Conservation (phyloP, 2,888 invertebrate species). For the Tillus elongatus region DNA sequence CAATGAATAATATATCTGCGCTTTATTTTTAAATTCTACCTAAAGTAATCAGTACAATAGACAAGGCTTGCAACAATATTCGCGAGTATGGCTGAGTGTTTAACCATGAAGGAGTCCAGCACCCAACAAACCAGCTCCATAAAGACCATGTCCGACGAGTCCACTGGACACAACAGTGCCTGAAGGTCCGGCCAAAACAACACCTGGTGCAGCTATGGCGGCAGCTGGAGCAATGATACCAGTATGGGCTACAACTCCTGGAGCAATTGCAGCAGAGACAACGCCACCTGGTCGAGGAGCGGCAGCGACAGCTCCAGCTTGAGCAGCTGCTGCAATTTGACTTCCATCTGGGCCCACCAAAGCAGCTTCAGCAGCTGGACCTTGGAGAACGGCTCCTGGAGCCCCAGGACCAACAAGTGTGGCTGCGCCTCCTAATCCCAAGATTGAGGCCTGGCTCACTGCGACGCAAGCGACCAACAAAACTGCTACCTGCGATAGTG, state of each 20-base stretch:
- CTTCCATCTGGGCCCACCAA: constrained; percentile 38
- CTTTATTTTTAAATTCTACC: too few relatives aligned
- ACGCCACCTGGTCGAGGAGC: constrained; percentile 34
- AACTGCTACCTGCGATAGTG: too few relatives aligned
- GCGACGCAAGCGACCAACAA: constrained; percentile 26
- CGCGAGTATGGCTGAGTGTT: too few relatives aligned
- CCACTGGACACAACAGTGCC: constrained; percentile 1
- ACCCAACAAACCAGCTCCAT: not conserved
- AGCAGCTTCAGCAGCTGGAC: constrained; percentile 30
- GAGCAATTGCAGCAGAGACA: constrained; percentile 31
- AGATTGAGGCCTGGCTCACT: constrained; percentile 28
- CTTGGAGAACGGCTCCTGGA: constrained; percentile 31
- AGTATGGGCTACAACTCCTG: constrained; percentile 26
- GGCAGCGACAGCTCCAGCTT: constrained; percentile 39
- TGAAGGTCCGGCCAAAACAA: constrained; percentile 1
- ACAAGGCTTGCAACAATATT: too few relatives aligned
- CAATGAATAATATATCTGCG: too few relatives aligned
- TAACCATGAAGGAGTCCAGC: not conserved
- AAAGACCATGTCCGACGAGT: not conserved
- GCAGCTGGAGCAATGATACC: not conserved
- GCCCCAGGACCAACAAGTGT: constrained; percentile 31
- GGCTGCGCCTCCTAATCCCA: constrained; percentile 25
- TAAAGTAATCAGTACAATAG: too few relatives aligned
- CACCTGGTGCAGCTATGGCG: not conserved
- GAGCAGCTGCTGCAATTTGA: constrained; percentile 41